Conservation (phyloP, 2,113 vertebrate genomes). For the Dicerorhinus sumatrensis region DNA sequence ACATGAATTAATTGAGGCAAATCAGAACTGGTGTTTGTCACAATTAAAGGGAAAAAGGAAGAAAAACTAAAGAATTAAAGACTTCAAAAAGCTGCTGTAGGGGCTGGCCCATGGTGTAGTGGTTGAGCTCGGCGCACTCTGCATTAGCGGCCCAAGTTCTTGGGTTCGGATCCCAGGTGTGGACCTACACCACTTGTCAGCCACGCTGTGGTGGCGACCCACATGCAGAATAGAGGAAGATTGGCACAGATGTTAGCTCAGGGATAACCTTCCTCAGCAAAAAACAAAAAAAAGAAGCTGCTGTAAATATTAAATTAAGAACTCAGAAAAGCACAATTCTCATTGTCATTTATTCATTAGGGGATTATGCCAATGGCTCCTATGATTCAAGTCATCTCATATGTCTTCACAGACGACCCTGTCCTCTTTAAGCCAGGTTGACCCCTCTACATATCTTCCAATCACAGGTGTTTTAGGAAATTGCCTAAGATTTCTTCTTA, state of each 20-base stretch:
- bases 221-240: no score
- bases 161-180: no score
- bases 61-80: constrained; percentile 41
- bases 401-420: not conserved
- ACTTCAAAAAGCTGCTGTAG: not conserved
- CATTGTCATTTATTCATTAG: not conserved
- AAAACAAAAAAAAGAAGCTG: not conserved
- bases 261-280: no score
- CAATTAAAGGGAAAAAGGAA: not conserved
- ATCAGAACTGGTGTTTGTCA: not conserved
- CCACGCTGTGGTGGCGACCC: no score
- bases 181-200: no score
- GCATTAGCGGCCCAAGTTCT: no score
- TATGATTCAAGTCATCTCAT: not conserved
- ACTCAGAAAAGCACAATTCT: not conserved
- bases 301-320: constrained; percentile 52
- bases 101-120: no score
- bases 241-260: no score
- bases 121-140: no score
- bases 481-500: not conserved
- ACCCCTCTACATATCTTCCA: not conserved
- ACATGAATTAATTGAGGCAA: not conserved
- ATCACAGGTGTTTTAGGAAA: not conserved
- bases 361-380: not conserved
- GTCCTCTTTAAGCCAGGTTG: not conserved